Evolutionary conservation across 2,888 invertebrate genomes (phyloP).

Genomic region (Phasia obesa): DNA sequence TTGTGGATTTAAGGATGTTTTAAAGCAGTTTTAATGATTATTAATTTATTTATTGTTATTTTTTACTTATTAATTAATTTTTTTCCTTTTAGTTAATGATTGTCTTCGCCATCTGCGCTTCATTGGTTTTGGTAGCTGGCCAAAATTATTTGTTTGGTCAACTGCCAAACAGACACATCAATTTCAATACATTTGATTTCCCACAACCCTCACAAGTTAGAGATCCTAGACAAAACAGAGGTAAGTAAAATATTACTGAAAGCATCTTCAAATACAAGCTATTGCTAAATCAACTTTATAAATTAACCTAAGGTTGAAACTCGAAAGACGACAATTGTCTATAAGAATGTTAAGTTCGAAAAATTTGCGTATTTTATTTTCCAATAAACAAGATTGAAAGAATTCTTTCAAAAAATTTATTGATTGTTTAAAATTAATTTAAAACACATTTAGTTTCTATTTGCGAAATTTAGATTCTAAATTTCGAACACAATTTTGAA

Average conservation of each 20-base stretch:
- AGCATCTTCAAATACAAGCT: too few species aligned
- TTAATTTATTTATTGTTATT: background rate
- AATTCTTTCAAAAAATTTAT: too few species aligned
- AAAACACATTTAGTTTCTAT: too few species aligned
- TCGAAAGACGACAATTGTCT: too few species aligned
- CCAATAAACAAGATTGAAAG: too few species aligned
- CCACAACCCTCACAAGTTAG: constrained; percentile 76
- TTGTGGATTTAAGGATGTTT: constrained; percentile 7
- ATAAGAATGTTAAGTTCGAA: too few species aligned
- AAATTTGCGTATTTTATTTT: too few species aligned
- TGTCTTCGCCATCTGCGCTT: constrained; percentile 78
- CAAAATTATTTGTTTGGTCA: constrained; percentile 80
- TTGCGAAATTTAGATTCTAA: too few species aligned
- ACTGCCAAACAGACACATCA: constrained; percentile 76
- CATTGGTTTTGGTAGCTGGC: constrained; percentile 78
- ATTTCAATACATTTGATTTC: constrained; percentile 76
- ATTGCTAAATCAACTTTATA: too few species aligned
- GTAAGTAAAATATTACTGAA: constrained; percentile 72
- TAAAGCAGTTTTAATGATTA: background rate
- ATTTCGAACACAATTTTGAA: too few species aligned
- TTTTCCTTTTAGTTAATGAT: constrained; percentile 78
- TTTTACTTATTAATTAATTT: constrained; percentile 39
- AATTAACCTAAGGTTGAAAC: too few species aligned
- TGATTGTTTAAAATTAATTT: too few species aligned
- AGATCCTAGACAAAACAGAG: constrained; percentile 82